A percentile compares a stretch with the other conserved stretches of the same genome.
phyloP scores from a whole-genome alignment of 2,113 vertebrate genomes.

The Ardeotis arabs region DNA sequence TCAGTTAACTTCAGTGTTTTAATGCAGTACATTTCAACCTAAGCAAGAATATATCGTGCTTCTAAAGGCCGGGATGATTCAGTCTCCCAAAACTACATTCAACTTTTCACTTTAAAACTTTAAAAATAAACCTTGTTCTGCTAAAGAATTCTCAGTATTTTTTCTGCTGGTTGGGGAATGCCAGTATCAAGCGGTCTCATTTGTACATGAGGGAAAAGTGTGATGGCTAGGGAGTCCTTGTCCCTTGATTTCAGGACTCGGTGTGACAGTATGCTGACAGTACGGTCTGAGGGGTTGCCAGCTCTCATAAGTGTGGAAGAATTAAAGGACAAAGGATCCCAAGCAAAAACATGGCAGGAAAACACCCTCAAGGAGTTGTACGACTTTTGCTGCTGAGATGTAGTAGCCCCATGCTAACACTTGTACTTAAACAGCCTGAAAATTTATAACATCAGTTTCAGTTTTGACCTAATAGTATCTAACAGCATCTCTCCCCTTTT shows the following conservation, averaged over 20 bases:
- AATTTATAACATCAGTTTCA: neutral
- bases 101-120: neutral
- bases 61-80: neutral
- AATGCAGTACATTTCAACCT: neutral
- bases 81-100: neutral
- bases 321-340: neutral
- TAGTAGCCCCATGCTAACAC: neutral
- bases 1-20: neutral
- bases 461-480: neutral
- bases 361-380: neutral
- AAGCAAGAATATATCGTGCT: neutral
- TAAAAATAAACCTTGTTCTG: neutral
- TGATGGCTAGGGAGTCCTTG: neutral
- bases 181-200: neutral
- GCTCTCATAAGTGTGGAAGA: neutral
- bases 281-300: neutral
- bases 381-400: neutral
- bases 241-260: neutral
- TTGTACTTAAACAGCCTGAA: neutral
- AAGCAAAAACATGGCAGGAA: neutral
- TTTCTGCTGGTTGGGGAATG: neutral
- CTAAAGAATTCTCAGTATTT: neutral
- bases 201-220: neutral
- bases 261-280: neutral
- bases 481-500: neutral